Percentiles rank a stretch among this genome's conserved stretches.
Conservation (phyloP, 2,113 vertebrate species). For the Oryzias celebensis region DNA sequence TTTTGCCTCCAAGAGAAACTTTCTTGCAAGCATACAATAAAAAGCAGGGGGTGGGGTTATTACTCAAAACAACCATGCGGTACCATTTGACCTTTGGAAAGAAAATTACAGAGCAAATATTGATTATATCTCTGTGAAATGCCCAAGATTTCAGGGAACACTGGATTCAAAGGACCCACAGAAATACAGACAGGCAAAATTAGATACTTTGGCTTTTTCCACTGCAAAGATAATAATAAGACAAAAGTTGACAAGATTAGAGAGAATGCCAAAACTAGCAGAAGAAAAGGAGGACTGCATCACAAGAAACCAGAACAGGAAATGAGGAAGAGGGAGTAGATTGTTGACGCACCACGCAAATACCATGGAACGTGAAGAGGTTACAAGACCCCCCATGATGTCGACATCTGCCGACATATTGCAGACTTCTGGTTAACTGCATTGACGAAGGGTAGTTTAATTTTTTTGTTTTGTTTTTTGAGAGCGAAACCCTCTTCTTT, state of each 20-base stretch:
- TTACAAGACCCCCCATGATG: constrained; percentile 69
- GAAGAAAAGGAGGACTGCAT: constrained; percentile 14
- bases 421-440: constrained; percentile 70
- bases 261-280: constrained; percentile 26
- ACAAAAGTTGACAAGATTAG: constrained; percentile 38
- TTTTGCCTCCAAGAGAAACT: constrained; percentile 25
- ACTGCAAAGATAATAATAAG: constrained; percentile 22
- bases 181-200: constrained; percentile 7
- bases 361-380: constrained; percentile 41
- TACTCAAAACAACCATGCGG: constrained; percentile 51
- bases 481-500: constrained; percentile 9
- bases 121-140: constrained; percentile 33
- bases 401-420: constrained; percentile 55
- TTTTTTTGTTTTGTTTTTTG: constrained; percentile 40
- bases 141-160: neutral
- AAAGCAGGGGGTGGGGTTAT: constrained; percentile 24
- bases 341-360: constrained; percentile 4
- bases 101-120: constrained; percentile 53
- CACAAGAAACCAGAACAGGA: constrained; percentile 16
- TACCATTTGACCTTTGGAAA: constrained; percentile 52
- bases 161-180: neutral
- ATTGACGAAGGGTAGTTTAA: constrained; percentile 60
- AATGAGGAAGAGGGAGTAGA: constrained; percentile 14
- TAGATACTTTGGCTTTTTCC: constrained; percentile 6
- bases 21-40: constrained; percentile 44